A percentile compares a stretch with the other conserved stretches of the same genome.
Evolutionary conservation across 1,140 invertebrate genomes (phyloP).

Genomic region (Zaprionus taronus): DNA sequence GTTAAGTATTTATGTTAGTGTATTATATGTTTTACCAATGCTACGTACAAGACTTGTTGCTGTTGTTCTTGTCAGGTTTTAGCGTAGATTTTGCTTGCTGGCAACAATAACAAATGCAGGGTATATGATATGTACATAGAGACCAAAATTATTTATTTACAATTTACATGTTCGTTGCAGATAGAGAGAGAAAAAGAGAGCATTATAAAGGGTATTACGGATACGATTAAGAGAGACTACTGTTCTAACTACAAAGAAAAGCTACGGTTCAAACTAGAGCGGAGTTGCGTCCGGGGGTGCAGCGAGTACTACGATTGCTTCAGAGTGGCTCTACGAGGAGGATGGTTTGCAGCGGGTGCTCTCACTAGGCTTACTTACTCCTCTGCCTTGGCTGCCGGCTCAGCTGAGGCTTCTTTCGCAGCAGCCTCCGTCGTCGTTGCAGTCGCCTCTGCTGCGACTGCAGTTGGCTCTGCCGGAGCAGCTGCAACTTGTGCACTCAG

Average conservation of each 20-base stretch:
- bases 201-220: constrained; percentile 39
- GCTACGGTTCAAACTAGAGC: constrained; percentile 45
- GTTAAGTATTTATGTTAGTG: constrained; percentile 2
- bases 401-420: not conserved
- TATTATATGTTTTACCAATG: constrained; percentile 61
- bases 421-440: not conserved
- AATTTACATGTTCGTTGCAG: constrained; percentile 68
- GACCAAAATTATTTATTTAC: constrained; percentile 73
- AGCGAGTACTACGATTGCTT: constrained; percentile 46
- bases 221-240: constrained; percentile 27
- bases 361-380: constrained; percentile 25
- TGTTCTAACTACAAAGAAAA: constrained; percentile 34
- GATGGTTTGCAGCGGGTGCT: constrained; percentile 14
- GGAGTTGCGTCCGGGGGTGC: constrained; percentile 23
- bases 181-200: constrained; percentile 43
- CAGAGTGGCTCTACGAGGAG: constrained; percentile 35
- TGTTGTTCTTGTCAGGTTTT: constrained; percentile 66
- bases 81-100: constrained; percentile 40
- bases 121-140: constrained; percentile 75
- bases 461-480: constrained; percentile 2
- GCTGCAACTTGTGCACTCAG: constrained; percentile 48
- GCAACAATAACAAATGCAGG: constrained; percentile 67
- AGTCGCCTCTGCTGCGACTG: not conserved
- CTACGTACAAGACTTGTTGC: constrained; percentile 72
- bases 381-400: constrained; percentile 16